Evolutionary conservation across 2,113 vertebrate genomes (phyloP).

Genomic region (Sinocyclocheilus anshuiensis): DNA sequence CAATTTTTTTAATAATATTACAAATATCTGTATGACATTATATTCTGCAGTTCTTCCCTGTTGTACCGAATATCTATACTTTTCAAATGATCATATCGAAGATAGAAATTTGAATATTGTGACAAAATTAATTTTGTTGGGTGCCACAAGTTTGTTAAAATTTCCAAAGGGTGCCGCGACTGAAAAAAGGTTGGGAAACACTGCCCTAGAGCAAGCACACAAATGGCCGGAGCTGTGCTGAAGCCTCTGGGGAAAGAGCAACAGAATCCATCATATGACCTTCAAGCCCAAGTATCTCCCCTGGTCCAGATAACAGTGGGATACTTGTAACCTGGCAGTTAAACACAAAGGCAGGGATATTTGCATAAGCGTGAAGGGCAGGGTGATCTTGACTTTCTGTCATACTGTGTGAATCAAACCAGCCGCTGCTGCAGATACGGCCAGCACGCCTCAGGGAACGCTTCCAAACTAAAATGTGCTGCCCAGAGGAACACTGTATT

Average conservation of each 20-base stretch:
- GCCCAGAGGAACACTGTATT: not conserved
- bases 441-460: not conserved
- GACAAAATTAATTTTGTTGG: too few species aligned
- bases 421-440: not conserved
- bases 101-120: too few species aligned
- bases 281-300: conserved; percentile 67
- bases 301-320: conserved; percentile 62
- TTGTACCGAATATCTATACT: too few species aligned
- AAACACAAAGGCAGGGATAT: conserved; percentile 46
- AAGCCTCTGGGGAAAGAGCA: conserved; percentile 65
- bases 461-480: not conserved
- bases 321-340: conserved; percentile 54
- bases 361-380: conserved; percentile 41
- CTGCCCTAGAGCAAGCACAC: conserved; percentile 21
- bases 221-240: not conserved
- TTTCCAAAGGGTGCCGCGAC: too few species aligned
- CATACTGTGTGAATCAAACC: conserved; percentile 6
- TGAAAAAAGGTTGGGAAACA: too few species aligned
- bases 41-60: too few species aligned
- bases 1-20: too few species aligned
- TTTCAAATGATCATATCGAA: too few species aligned
- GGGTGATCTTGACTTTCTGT: conserved; percentile 31
- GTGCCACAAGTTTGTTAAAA: too few species aligned
- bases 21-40: too few species aligned
- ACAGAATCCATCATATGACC: conserved; percentile 60